These are phyloP conservation scores for Lutjanus campechanus DNA, from an alignment of 2,797 vertebrate genomes.

Conservation along the genomic window DNA sequence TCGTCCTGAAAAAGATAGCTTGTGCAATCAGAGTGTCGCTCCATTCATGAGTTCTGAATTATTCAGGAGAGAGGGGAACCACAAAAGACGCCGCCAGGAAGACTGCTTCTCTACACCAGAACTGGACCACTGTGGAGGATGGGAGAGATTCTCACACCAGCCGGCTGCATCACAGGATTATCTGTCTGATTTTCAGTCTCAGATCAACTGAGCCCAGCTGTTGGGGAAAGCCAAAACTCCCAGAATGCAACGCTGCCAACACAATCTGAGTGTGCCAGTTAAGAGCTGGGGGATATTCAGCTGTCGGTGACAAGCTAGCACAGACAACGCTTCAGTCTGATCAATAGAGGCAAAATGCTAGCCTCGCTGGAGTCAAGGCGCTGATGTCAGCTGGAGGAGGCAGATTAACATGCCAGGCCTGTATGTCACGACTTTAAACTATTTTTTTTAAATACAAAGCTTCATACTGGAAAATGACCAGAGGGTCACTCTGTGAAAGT, in stretches of 20 bases:
- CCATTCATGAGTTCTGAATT: slow-evolving; percentile 73
- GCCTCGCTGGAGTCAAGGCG: slow-evolving; percentile 4
- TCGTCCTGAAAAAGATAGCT: slow-evolving; percentile 90
- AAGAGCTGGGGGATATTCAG: slow-evolving; percentile 55
- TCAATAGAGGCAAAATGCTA: slow-evolving; percentile 48
- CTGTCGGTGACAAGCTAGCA: slow-evolving; percentile 48
- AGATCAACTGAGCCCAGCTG: slow-evolving; percentile 79
- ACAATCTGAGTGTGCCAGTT: slow-evolving; percentile 68
- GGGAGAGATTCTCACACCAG: slow-evolving; percentile 60
- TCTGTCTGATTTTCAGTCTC: slow-evolving; percentile 76
- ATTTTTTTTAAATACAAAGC: not conserved
- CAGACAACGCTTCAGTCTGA: slow-evolving; percentile 28
- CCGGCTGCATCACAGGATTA: slow-evolving; percentile 78
- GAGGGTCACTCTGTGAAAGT: slow-evolving; percentile 5
- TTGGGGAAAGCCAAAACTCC: slow-evolving; percentile 77
- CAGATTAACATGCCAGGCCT: not conserved
- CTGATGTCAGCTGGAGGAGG: slow-evolving; percentile 15
- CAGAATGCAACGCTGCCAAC: slow-evolving; percentile 82
- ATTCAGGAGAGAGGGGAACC: slow-evolving; percentile 60
- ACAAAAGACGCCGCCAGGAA: slow-evolving; percentile 56
- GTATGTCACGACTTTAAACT: slow-evolving; percentile 2
- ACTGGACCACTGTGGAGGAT: slow-evolving; percentile 51
- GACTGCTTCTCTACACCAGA: slow-evolving; percentile 37
- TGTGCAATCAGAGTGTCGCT: slow-evolving; percentile 69
- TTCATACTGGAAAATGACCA: not conserved